Base-by-base conservation (phyloP, 2,888 invertebrate genomes). In the Parnassius mnemosyne region DNA sequence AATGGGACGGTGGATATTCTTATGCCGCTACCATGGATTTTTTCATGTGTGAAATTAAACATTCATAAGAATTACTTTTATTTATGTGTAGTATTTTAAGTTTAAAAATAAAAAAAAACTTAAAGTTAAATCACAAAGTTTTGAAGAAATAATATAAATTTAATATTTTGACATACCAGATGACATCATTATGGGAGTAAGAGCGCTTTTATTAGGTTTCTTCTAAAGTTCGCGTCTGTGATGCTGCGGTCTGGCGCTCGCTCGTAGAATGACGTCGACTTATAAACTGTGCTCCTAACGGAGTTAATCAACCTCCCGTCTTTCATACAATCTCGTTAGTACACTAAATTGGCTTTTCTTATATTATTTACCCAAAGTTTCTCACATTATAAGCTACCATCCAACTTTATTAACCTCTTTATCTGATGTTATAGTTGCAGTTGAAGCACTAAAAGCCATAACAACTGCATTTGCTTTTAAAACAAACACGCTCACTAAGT, bases 281-380 rank as follows among this genome's bases (percentile, higher is more conserved):
- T 57, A 76, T 74, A 73, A 71, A 71, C 76, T 76, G 72, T 66
- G 68, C 77, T 74, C 74, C 79, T 84, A 83, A 79, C 49, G 13
- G 81, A 80, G 78, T 83, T 85, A 86, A 87, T 87, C 83, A 85
- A 81, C 79, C 76, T 74, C 77, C 79, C 80, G 80, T 77, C 79
- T 83, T 81, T 83, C 80, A 80, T 79, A 79, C 81, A 83, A 86
- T 84, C 87, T 85, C 78, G 84, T 87, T 87, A 85, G 80, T 79
- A 76, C 77, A 80, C 80, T 78, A 83, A 87, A 88, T 85, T 83
- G 80, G 80, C 80, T 85, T 85, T 85, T 81, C 82, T 83, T 82
- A 69, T 66, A 69, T 75, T 68, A 73, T 71, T 80, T 81, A 79
- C 78, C 74, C 76, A 71, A 70, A 74, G 73, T 78, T 83, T 82